These are phyloP conservation scores for Polymixis flavicincta DNA, from an alignment of 2,888 invertebrate genomes.

Conservation along the genomic window DNA sequence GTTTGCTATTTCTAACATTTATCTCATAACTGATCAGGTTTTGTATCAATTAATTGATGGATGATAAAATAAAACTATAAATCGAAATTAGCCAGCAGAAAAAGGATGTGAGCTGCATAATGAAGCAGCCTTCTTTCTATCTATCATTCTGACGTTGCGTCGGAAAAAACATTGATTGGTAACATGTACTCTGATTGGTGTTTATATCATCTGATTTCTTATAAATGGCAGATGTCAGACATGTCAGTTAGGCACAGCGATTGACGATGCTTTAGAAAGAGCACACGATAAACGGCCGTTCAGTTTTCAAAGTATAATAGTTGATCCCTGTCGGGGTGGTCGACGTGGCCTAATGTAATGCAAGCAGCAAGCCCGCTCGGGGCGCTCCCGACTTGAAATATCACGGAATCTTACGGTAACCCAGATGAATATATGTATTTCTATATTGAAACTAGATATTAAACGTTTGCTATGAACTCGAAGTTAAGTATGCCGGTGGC, in stretches of 20 bases:
- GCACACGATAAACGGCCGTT: constrained; percentile 77
- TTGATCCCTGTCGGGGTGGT: constrained; percentile 82
- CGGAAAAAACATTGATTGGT: constrained; percentile 50
- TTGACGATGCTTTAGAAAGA: constrained; percentile 69
- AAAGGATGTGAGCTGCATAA: constrained; percentile 39
- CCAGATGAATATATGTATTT: constrained; percentile 78
- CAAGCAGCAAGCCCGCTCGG: constrained; percentile 79
- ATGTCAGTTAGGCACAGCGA: constrained; percentile 75
- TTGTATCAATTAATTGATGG: constrained; percentile 38
- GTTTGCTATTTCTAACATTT: constrained; percentile 13
- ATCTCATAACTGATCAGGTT: constrained; percentile 29
- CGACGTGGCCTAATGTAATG: constrained; percentile 80
- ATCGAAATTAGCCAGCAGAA: constrained; percentile 17
- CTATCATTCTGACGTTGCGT: constrained; percentile 49
- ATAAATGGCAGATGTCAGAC: constrained; percentile 77
- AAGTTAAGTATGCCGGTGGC: constrained; percentile 35
- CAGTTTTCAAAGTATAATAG: constrained; percentile 75
- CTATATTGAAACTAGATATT: constrained; percentile 64
- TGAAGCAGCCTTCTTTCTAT: constrained; percentile 31
- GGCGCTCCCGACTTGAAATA: constrained; percentile 86
- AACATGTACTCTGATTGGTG: constrained; percentile 67
- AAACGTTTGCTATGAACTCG: constrained; percentile 52
- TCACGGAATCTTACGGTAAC: constrained; percentile 81
- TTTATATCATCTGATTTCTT: constrained; percentile 75
- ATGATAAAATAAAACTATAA: constrained; percentile 28